These are phyloP conservation scores for Metellina segmentata DNA, from an alignment of 2,888 invertebrate species.

Conservation along the genomic window DNA sequence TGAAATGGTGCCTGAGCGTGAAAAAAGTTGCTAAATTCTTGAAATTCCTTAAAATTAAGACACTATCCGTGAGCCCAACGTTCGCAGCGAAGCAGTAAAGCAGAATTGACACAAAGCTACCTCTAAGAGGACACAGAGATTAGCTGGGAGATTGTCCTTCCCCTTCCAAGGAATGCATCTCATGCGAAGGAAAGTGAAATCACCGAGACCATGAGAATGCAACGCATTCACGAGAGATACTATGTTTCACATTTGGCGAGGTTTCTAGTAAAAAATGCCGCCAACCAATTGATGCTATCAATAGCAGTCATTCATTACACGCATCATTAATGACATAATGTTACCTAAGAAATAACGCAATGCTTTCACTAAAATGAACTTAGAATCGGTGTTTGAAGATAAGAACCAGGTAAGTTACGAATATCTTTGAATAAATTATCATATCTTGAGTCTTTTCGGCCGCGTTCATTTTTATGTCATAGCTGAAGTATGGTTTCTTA, in stretches of 20 bases:
- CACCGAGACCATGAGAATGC: too few species aligned
- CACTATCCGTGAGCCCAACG: not conserved
- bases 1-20: not conserved
- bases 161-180: not conserved
- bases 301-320: not conserved
- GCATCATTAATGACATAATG: not conserved
- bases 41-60: not conserved
- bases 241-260: not conserved
- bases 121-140: constrained; percentile 4
- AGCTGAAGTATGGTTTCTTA: too few species aligned
- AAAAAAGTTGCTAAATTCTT: not conserved
- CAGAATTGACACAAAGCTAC: not conserved
- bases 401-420: too few species aligned
- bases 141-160: not conserved
- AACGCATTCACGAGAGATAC: not conserved
- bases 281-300: not conserved
- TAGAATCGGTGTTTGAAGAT: too few species aligned
- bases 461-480: too few species aligned
- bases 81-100: constrained; percentile 6
- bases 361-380: not conserved
- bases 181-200: too few species aligned
- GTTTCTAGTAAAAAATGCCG: not conserved
- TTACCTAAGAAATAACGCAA: not conserved
- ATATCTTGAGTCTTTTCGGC: too few species aligned
- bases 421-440: too few species aligned